Percentiles rank a stretch among this genome's conserved stretches.
These are phyloP conservation scores for Lagodon rhomboides DNA, from an alignment of 2,797 vertebrate genomes.

Conservation along the genomic window DNA sequence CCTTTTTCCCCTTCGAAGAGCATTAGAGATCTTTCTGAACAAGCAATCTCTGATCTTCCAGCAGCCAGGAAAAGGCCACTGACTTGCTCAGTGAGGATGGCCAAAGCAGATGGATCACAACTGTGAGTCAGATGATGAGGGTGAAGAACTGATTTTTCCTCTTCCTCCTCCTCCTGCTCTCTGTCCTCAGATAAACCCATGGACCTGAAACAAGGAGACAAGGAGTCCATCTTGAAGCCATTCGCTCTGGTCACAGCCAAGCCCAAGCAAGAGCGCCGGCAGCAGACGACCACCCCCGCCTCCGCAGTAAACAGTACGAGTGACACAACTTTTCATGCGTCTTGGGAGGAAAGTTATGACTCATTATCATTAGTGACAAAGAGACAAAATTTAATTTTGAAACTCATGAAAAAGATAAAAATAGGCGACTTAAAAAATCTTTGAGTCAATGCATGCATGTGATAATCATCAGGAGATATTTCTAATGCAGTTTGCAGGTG, in stretches of 20 bases:
- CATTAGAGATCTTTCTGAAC: conserved; percentile 60
- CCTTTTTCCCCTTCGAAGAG: conserved; percentile 45
- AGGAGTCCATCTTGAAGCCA: conserved; percentile 80
- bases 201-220: conserved; percentile 77
- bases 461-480: conserved; percentile 12
- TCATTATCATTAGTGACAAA: not conserved
- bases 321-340: conserved; percentile 16
- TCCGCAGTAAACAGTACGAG: conserved; percentile 77
- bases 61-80: conserved; percentile 67
- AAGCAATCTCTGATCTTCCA: conserved; percentile 58
- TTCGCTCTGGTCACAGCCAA: conserved; percentile 78
- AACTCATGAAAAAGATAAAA: not conserved
- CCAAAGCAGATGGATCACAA: conserved; percentile 81
- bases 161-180: conserved; percentile 49
- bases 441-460: not conserved
- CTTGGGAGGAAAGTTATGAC: not conserved
- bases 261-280: conserved; percentile 78
- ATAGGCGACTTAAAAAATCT: not conserved
- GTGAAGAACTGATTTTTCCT: conserved; percentile 68
- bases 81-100: conserved; percentile 67
- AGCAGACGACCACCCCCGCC: conserved; percentile 71
- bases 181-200: conserved; percentile 83
- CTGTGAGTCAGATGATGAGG: conserved; percentile 72
- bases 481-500: conserved; percentile 28
- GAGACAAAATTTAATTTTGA: not conserved